Evolutionary conservation across 1,140 invertebrate genomes (phyloP).

Genomic region (Hylaeus anthracinus): DNA sequence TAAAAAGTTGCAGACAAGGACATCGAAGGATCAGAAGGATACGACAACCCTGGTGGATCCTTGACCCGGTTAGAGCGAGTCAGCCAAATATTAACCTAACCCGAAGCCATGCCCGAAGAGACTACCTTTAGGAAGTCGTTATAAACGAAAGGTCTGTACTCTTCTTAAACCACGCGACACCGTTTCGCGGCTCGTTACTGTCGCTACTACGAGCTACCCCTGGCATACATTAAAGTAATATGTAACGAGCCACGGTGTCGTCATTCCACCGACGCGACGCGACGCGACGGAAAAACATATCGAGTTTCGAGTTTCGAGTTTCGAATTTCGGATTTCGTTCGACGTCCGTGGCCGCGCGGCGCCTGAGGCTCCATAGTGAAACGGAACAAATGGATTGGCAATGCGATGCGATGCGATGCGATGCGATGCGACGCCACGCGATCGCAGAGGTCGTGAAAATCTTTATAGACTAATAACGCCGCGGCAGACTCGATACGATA

Average conservation of each 20-base stretch:
- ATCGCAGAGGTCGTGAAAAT: too few species aligned
- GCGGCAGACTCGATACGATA: too few species aligned
- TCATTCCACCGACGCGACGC: neutral
- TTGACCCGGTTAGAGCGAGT: constrained; percentile 70
- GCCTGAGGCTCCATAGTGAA: neutral
- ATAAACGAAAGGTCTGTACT: constrained; percentile 60
- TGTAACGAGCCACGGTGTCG: constrained; percentile 23
- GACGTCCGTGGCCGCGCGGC: neutral
- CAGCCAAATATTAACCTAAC: constrained; percentile 73
- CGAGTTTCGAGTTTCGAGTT: constrained; percentile 5
- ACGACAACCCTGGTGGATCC: constrained; percentile 54
- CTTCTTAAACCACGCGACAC: constrained; percentile 62
- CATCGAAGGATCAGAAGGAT: constrained; percentile 39
- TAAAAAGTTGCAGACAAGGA: neutral
- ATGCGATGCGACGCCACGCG: too few species aligned
- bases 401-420: neutral
- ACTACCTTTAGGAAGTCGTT: constrained; percentile 70
- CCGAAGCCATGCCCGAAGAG: constrained; percentile 53
- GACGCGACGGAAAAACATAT: constrained; percentile 4
- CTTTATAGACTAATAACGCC: too few species aligned
- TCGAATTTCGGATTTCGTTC: neutral
- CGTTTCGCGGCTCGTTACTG: constrained; percentile 59
- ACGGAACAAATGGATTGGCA: neutral
- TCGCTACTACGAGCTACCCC: constrained; percentile 49
- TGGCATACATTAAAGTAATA: constrained; percentile 58